These are phyloP conservation scores for Apogon hyalosoma DNA, from an alignment of 2,797 vertebrate species.

Conservation along the genomic window DNA sequence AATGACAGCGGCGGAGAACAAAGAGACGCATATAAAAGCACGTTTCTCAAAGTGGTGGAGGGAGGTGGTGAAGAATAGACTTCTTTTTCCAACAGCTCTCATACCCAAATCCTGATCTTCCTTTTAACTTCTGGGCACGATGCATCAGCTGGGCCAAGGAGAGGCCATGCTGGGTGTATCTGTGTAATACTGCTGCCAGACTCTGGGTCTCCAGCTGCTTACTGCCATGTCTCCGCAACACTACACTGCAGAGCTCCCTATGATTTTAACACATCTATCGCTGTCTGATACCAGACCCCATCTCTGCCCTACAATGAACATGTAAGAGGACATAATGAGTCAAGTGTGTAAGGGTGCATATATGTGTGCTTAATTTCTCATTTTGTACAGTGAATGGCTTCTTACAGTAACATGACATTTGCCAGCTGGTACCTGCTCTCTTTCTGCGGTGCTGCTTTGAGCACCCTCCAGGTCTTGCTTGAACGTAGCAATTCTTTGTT, in stretches of 20 bases:
- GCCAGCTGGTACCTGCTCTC: conserved; percentile 73
- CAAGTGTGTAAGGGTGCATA: conserved; percentile 6
- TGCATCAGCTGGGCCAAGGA: conserved; percentile 54
- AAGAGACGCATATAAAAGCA: conserved; percentile 9
- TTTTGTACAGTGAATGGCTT: conserved; percentile 18
- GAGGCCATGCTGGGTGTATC: conserved; percentile 45
- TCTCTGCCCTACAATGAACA: conserved; percentile 72
- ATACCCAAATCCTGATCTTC: conserved; percentile 70
- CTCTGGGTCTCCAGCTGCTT: conserved; percentile 34
- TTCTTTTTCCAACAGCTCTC: not conserved
- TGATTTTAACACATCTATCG: conserved; percentile 75
- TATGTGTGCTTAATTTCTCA: conserved; percentile 22
- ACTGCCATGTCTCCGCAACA: conserved; percentile 67
- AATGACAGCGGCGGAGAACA: conserved; percentile 12
- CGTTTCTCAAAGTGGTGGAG: conserved; percentile 14
- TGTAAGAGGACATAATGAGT: conserved; percentile 27
- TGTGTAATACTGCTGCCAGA: conserved; percentile 63
- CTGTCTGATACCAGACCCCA: conserved; percentile 66
- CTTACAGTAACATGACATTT: conserved; percentile 11
- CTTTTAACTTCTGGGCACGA: conserved; percentile 58
- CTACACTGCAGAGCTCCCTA: conserved; percentile 62
- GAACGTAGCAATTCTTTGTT: conserved; percentile 68
- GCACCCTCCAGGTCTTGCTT: conserved; percentile 72
- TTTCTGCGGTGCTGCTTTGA: conserved; percentile 65
- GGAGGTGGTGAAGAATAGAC: not conserved